Evolutionary conservation across 2,113 vertebrate species (phyloP), one percentile per base, ranked within the genome.

Genomic region (Dasypus novemcinctus): DNA sequence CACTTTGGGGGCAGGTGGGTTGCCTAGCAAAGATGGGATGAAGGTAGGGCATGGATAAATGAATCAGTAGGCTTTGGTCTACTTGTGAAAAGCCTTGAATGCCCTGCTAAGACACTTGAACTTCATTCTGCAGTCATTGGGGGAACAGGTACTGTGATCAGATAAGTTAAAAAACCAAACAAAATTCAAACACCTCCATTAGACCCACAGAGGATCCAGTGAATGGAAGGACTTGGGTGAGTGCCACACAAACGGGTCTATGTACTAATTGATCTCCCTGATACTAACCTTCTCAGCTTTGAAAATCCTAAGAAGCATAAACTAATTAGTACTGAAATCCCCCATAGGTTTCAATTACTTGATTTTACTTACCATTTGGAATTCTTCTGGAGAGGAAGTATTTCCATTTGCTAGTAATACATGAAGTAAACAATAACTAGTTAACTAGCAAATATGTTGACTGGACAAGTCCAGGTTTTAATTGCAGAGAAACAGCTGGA

Each of bases 191-290:
- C 17, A 11, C 31, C 57, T 61, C 54, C 15, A n/a, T 9, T 2
- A 41, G 25, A 25, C 15, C 23, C 27, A 78, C 27, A 14, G 49
- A 3, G 2, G 31, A 38, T 49, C 49, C 31, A 7, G 8, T 49
- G 8, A 49, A 5, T 5, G 5, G 63, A 82, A 25, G 27, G 14
- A 31, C 13, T 52, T 10, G 4, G 18, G 7, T 79, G 80, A 21
- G 57, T 25, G 1, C 15, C 27, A 4, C 6, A 5, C 8, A 4
- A 4, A 5, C 8, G 36, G 20, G 69, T 10, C 21, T 8, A n/a
- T 5, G 14, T 7, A 36, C 59, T 36, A 14, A 4, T 29, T 61
- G 59, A 85, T 31, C 72, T 71, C 46, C 41, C 38, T 43, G 66
- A 74, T 43, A 59, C 38, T 75, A 9, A 59, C 6, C 61, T 84